These are phyloP conservation scores for Bolborhynchus lineola DNA, from an alignment of 2,113 vertebrate species.

Conservation along the genomic window DNA sequence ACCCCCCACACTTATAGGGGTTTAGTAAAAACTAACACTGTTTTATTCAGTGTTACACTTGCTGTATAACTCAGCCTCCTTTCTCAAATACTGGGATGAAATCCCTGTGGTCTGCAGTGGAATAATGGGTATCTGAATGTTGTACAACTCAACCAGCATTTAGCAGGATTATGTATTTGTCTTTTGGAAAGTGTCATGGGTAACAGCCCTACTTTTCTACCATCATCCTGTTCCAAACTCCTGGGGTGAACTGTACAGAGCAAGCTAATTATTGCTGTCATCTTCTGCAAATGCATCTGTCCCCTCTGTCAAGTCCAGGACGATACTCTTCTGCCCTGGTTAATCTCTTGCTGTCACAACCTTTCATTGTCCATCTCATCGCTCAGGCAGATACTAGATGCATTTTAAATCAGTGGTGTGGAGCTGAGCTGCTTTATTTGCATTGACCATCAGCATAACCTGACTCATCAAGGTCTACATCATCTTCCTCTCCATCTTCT, in stretches of 20 bases:
- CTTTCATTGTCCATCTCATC: not conserved
- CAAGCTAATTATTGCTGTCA: conserved; percentile 1
- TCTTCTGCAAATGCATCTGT: not conserved
- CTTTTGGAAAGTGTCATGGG: not conserved
- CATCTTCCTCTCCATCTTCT: not conserved
- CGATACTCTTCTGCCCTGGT: not conserved
- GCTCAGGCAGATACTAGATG: not conserved
- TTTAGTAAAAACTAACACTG: not conserved
- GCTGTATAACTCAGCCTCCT: not conserved
- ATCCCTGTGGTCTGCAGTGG: not conserved
- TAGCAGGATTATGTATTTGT: not conserved
- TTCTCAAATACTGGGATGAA: not conserved
- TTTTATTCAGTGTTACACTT: not conserved
- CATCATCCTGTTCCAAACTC: not conserved
- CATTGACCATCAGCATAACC: not conserved
- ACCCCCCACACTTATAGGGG: not conserved
- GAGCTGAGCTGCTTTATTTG: not conserved
- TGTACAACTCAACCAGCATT: not conserved
- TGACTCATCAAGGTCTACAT: not conserved
- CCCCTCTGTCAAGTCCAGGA: not conserved
- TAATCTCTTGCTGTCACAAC: not conserved
- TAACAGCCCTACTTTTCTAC: not conserved
- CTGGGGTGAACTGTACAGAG: not conserved
- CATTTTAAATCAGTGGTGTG: not conserved
- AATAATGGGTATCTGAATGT: not conserved